These are phyloP conservation scores for Vulpes lagopus DNA, from an alignment of 2,113 vertebrate genomes.

Conservation along the genomic window DNA sequence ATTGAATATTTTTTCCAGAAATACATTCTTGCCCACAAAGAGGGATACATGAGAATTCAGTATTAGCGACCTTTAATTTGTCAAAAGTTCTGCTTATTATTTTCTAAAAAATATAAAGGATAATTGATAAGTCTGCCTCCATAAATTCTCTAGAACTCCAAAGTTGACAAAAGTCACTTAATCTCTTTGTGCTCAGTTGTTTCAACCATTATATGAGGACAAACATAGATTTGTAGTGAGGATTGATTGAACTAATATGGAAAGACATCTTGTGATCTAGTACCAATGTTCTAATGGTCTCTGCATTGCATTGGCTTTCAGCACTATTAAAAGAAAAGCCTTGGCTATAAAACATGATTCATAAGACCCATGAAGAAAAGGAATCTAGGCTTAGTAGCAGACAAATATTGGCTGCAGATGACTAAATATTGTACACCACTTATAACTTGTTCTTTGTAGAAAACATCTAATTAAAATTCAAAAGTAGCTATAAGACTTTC, in stretches of 20 bases:
- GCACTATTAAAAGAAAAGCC: background rate
- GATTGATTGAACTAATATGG: background rate
- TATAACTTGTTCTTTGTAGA: background rate
- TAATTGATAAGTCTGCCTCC: background rate
- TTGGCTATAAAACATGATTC: background rate
- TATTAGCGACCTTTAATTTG: background rate
- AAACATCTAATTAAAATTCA: slow-evolving; percentile 33
- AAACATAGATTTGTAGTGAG: background rate
- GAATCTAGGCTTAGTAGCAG: background rate
- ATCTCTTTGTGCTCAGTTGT: background rate
- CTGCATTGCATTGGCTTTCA: background rate
- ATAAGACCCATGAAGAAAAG: background rate
- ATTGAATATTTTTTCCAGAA: background rate
- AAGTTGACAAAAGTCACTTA: background rate
- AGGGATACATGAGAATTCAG: background rate
- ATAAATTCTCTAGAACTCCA: background rate
- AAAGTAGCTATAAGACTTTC: background rate
- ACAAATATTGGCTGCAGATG: background rate
- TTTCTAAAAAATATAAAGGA: background rate
- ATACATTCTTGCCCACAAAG: background rate
- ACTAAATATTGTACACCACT: background rate
- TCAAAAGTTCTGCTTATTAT: background rate
- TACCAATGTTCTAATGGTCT: background rate
- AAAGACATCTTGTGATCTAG: background rate
- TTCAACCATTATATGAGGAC: background rate